Conservation (phyloP, 1,140 invertebrate genomes). For the Carposina sasakii region DNA sequence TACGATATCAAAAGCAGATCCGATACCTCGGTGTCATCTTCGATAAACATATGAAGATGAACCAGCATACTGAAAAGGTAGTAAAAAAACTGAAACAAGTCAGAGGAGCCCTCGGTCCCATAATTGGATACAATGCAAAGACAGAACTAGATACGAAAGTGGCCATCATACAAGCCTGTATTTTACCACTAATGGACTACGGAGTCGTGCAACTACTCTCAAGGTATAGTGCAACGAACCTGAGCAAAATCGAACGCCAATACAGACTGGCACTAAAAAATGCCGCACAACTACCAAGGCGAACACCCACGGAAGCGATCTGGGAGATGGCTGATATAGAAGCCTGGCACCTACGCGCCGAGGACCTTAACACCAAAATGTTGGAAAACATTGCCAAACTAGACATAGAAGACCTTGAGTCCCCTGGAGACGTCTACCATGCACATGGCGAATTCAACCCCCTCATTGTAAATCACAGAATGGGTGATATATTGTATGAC, state of each 20-base stretch:
- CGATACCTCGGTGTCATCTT: slow-evolving; percentile 11
- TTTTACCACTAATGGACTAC: slow-evolving; percentile 11
- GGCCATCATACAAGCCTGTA: slow-evolving; percentile 7
- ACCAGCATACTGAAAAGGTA: slow-evolving; percentile 1
- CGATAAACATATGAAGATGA: slow-evolving; percentile 11
- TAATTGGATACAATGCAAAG: slow-evolving; percentile 11
- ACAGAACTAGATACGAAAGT: slow-evolving; percentile 8
- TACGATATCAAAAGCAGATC: slow-evolving; percentile 10
- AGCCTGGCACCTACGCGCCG: slow-evolving; percentile 8
- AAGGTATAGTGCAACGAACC: slow-evolving; percentile 6
- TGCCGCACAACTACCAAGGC: slow-evolving; percentile 8
- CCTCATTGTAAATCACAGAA: not conserved
- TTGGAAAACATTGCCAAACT: not conserved
- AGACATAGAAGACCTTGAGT: slow-evolving; percentile 7
- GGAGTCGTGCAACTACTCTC: slow-evolving; percentile 12
- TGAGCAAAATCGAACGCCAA: not conserved
- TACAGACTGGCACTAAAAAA: slow-evolving; percentile 1
- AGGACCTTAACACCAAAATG: slow-evolving; percentile 7
- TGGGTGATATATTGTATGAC: slow-evolving; percentile 7
- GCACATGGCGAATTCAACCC: slow-evolving; percentile 6
- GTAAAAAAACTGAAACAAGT: slow-evolving; percentile 7
- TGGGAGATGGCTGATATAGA: slow-evolving; percentile 10
- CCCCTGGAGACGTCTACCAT: slow-evolving; percentile 1
- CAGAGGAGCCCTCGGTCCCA: slow-evolving; percentile 1
- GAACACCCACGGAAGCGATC: slow-evolving; percentile 6